Evolutionary conservation across 2,113 vertebrate genomes (phyloP), one percentile per base, ranked within the genome.

Genomic region (Pionites leucogaster): DNA sequence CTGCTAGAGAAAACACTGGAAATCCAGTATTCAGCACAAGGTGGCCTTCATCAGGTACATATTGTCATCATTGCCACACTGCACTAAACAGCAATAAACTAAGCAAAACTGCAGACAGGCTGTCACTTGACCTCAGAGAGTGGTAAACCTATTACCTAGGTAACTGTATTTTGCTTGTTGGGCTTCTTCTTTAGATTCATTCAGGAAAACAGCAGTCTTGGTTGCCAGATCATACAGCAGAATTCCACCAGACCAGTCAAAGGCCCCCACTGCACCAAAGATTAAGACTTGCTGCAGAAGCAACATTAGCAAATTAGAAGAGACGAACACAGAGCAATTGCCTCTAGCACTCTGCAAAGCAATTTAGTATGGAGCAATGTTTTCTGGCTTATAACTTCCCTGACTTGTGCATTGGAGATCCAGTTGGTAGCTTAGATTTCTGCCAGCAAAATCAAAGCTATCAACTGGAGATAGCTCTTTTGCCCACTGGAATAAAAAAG

Each of bases 281-380:
- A 59, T 59, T 59, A 59, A 59, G 57, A 71, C 71, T 15, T 75
- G 71, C 98, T 99, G 96, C 65, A 96, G 67, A 52, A 52, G 19
- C 14, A 82, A 82, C 55, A 33, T 8, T 3, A 65, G n/a, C 15
- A 17, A 17, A 18, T 39, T 29, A 53, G 65, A 47, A 70, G 63
- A 68, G 39, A 24, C 4, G 55, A 49, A 13, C 67, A 55, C 25
- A 28, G 17, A 15, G 16, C 63, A 55, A 16, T 6, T 28, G 17
- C 23, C 52, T 81, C 69, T n/a, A 52, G 37, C 44, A 35, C 42
- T 29, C 47, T 41, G 62, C 39, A 53, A 29, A 82, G 64, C 22
- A 9, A 11, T 69, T 65, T 24, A 46, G 57, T 8, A 35, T 52
- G 37, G 17, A 72, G 82, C 65, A 31, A 3, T 8, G 31, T 62